Conservation (phyloP, 2,888 invertebrate genomes). For the Salticus scenicus region DNA sequence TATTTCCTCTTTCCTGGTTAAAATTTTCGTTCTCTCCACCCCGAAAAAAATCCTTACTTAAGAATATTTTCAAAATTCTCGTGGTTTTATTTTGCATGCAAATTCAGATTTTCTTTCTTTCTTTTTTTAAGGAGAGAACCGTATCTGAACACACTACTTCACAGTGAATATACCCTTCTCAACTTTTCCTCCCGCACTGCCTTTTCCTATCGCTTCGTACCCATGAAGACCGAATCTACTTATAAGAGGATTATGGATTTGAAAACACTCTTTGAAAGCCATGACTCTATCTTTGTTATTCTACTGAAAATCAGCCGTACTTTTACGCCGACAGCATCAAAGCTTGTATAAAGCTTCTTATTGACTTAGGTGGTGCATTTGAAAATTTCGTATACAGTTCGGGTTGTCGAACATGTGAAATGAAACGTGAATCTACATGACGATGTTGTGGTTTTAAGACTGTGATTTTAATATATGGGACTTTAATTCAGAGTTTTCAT, state of each 20-base stretch:
- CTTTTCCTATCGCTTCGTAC: not conserved
- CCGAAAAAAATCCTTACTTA: too few relatives aligned
- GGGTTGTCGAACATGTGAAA: not conserved
- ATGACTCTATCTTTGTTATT: not conserved
- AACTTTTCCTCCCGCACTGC: not conserved
- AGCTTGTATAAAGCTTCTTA: conserved; percentile 9
- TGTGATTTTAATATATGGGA: not conserved
- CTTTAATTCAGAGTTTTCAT: not conserved
- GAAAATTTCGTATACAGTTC: too few relatives aligned
- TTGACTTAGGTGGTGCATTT: conserved; percentile 1
- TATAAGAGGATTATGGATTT: conserved; percentile 24
- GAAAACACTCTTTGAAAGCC: not conserved
- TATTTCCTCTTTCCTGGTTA: too few relatives aligned
- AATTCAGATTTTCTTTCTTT: too few relatives aligned
- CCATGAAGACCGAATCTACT: not conserved
- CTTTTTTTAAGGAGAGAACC: too few relatives aligned
- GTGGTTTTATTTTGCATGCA: too few relatives aligned
- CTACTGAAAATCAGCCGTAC: not conserved
- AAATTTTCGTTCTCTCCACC: too few relatives aligned
- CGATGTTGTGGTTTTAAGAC: not conserved
- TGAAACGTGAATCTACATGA: not conserved
- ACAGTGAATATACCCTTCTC: not conserved
- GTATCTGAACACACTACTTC: too few relatives aligned
- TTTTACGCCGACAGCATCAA: not conserved
- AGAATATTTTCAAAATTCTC: too few relatives aligned